phyloP scores from a whole-genome alignment of 2,797 vertebrate species.

The Furcifer pardalis region DNA sequence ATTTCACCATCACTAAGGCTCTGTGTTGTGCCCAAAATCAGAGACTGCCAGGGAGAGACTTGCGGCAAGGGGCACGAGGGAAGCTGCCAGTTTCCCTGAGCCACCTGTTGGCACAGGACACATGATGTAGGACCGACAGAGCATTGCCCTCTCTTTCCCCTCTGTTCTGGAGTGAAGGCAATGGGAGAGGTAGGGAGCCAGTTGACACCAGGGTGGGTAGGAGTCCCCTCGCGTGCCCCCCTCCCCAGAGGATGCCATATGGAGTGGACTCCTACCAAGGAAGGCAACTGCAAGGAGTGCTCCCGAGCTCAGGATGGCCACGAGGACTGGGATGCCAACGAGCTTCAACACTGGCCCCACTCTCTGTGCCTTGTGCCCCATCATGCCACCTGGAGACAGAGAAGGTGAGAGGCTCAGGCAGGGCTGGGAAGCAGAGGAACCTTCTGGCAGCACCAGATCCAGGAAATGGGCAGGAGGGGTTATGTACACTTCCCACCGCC shows the following conservation, averaged over 20 bases:
- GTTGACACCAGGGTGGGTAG: neutral
- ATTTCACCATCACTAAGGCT: too few species aligned
- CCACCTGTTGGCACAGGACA: neutral
- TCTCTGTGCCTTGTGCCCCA: constrained; percentile 3
- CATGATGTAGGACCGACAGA: neutral
- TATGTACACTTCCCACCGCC: too few species aligned
- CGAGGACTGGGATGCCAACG: constrained; percentile 66
- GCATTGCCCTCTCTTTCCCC: too few species aligned
- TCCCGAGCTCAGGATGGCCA: constrained; percentile 53
- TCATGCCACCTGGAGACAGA: constrained; percentile 47
- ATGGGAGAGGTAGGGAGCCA: accelerated
- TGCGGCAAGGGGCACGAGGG: neutral
- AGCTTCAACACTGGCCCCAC: constrained; percentile 38
- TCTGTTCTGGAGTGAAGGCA: too few species aligned
- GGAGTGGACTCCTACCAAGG: constrained; percentile 64
- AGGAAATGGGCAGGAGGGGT: too few species aligned
- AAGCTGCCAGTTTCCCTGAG: too few species aligned
- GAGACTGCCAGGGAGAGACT: neutral
- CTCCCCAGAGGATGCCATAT: too few species aligned
- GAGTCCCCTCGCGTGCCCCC: too few species aligned
- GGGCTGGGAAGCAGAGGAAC: too few species aligned
- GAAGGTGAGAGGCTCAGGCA: neutral
- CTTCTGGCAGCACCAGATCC: too few species aligned
- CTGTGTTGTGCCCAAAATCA: too few species aligned
- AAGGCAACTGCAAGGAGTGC: constrained; percentile 49